Evolutionary conservation across 2,888 invertebrate genomes (phyloP).

Genomic region (Dynastes grantii): DNA sequence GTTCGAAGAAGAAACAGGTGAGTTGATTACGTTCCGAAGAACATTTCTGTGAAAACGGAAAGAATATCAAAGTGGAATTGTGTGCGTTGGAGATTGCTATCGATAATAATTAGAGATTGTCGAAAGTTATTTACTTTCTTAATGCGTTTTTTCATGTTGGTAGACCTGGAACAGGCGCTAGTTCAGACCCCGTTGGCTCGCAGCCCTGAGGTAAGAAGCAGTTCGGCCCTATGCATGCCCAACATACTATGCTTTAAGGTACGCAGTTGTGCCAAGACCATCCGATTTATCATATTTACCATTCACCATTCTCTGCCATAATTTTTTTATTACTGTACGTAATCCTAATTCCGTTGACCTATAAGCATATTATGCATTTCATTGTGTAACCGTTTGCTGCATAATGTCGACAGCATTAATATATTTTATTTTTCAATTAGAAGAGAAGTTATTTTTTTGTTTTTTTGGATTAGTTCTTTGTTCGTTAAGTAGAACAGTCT

Average conservation of each 20-base stretch:
- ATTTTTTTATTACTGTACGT: conserved; percentile 3
- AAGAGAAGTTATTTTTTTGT: not conserved
- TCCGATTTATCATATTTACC: conserved; percentile 27
- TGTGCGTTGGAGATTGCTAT: too few relatives aligned
- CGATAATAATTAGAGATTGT: not conserved
- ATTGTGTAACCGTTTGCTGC: conserved; percentile 37
- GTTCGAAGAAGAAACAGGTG: conserved; percentile 47
- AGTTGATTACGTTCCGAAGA: not conserved
- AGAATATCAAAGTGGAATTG: too few relatives aligned
- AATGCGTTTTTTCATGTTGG: conserved; percentile 45
- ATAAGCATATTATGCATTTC: conserved; percentile 42
- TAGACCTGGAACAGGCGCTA: conserved; percentile 65
- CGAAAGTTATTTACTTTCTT: not conserved
- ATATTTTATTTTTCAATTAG: conserved; percentile 7
- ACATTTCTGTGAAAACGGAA: not conserved
- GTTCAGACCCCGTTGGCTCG: conserved; percentile 66
- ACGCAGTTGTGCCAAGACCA: conserved; percentile 70
- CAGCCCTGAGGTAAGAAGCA: conserved; percentile 78
- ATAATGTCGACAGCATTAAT: conserved; percentile 32
- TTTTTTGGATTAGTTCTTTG: conserved; percentile 7
- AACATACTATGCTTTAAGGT: conserved; percentile 91
- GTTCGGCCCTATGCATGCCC: conserved; percentile 88
- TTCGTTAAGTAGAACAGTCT: not conserved
- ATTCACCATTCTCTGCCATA: conserved; percentile 8
- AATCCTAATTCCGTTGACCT: conserved; percentile 24